Evolutionary conservation across 1,140 invertebrate species (phyloP), one percentile per base, ranked within the genome.

Genomic region (Dreissena polymorpha): DNA sequence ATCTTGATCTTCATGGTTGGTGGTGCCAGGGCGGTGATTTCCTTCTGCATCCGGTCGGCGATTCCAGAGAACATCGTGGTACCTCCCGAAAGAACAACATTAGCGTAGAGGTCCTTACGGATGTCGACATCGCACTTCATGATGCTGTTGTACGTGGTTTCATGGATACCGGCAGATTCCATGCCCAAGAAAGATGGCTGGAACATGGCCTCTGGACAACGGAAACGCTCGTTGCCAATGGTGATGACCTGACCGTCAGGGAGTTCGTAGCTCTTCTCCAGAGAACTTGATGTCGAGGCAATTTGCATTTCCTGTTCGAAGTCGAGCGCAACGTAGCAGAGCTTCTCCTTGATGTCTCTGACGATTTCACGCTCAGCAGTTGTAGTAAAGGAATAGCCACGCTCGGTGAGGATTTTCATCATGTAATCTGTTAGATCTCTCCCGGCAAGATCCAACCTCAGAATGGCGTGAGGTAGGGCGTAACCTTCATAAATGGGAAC

Each of bases 391-490:
- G 96, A 96, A 94, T 98, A 98, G 88, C 97, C 97, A 92, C 97
- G 98, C 94, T 98, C 97, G 88, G 97, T 98, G 87, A 98, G 95
- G 94, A 98, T 87, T 95, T 97, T 98, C 96, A 98, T 98, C 92
- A 98, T 95, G 95, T 98, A 98, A 94, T 98, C 97, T 88, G 98
- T 99, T 90, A 99, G 94, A 93, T 98, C 97, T 89, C 97, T 96
- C 81, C 97, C 97, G 89, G 97, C 97, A 91, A 98, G 94, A 93
- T 98, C 97, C 90, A 98, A 92, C 95, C 97, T 96, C 50, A 97
- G 95, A 90, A 97, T 86, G 77, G 85, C 93, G 81, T 97, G 97
- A 90, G 97, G 97, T 96, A 95, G 89, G 81, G 95, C 94, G 87
- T 95, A 95, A 96, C 94, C 95, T 94, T 97, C 96, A 92, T 97